phyloP scores from a whole-genome alignment of 23 tunicate species.

The Halocynthia aurantium region DNA sequence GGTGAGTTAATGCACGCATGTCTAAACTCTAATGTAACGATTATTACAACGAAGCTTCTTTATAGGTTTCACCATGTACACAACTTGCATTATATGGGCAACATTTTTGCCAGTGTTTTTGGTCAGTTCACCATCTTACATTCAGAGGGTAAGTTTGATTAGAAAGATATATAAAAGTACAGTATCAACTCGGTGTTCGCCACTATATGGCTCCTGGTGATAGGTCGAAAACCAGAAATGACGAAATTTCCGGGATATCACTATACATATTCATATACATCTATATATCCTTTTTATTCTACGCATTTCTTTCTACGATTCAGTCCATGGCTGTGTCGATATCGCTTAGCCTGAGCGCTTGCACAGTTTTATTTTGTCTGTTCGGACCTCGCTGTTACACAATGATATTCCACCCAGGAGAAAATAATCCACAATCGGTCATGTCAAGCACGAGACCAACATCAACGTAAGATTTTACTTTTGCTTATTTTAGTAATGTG shows the following conservation, averaged over 20 bases:
- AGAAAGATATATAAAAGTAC: too few species aligned
- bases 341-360: conserved; percentile 54
- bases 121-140: conserved; percentile 16
- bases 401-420: conserved; percentile 51
- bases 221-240: too few species aligned
- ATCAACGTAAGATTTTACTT: too few species aligned
- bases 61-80: conserved; percentile 75
- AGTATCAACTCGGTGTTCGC: too few species aligned
- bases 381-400: conserved; percentile 54
- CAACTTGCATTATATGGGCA: conserved; percentile 72
- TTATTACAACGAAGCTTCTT: background rate
- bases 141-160: conserved; percentile 23
- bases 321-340: conserved; percentile 41
- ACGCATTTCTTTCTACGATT: background rate
- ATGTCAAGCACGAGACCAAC: conserved; percentile 17
- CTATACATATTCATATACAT: background rate
- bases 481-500: too few species aligned
- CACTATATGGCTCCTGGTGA: too few species aligned
- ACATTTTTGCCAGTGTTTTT: conserved; percentile 58
- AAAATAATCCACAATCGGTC: conserved; percentile 43
- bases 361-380: conserved; percentile 47
- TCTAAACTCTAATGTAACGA: background rate
- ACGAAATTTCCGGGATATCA: background rate
- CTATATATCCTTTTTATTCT: background rate
- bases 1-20: conserved; percentile 8